Base-by-base conservation (phyloP, 2,888 invertebrate species). In the Phaonia tiefii region DNA sequence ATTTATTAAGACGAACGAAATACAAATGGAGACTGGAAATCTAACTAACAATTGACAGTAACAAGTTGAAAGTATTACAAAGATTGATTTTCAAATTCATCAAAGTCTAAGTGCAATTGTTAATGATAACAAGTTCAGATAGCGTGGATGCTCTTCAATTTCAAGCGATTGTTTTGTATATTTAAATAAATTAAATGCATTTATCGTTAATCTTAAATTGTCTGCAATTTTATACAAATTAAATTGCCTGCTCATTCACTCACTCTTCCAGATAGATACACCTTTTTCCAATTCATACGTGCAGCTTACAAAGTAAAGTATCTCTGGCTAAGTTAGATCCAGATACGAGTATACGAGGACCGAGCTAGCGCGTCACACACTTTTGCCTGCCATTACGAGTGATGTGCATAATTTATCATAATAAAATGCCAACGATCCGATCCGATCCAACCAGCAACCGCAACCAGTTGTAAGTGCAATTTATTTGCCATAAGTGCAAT, bases 331-430 rank as follows among this genome's bases (percentile, higher is more conserved):
- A n/a, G 5, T n/a, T 37, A 60, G 60, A 37, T 60, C 8, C 60
- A 37, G 39, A 60, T 60, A 60, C 60, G 60, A 37, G 58, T 37
- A 58, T 31, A 5, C 4, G 31, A 31, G 31, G 8, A 8, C 4
- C 31, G 31, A 31, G 31, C 31, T 31, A 31, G 4, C 3, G 4
- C 31, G 8, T 31, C 31, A 31, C 31, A 31, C 31, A 8, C 31
- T 31, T 31, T 31, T 5, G n/a, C n/a, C 31, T 4, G 15, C 37
- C 13, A 73, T 58, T 46, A 51, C 72, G 60, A 77, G 54, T 63
- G 78, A 75, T 75, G 78, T 81, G 72, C 69, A 81, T 78, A 78
- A 78, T 72, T 81, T 65, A 72, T 67, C 70, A 63, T 72, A 63
- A n/a, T 37, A 70, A 75, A 70, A 73, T 69, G 69, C 54, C 20